Percentiles rank a stretch among this genome's conserved stretches.
Conservation (phyloP, 1,140 invertebrate genomes). For the Luehdorfia chinensis region DNA sequence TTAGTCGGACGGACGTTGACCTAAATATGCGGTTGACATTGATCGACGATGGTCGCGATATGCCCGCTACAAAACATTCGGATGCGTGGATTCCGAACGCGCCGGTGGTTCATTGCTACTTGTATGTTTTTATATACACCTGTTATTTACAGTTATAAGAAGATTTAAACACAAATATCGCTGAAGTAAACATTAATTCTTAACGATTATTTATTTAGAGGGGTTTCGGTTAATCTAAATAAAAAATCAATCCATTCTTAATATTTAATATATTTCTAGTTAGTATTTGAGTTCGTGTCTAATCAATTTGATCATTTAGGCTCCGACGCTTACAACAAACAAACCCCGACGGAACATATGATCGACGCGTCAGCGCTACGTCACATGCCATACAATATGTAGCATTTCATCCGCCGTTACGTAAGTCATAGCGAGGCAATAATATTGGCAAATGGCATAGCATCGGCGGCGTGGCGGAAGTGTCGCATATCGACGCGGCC, state of each 20-base stretch:
- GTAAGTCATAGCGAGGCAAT: constrained; percentile 45
- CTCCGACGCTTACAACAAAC: too few species aligned
- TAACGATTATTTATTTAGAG: too few species aligned
- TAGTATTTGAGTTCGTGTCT: neutral
- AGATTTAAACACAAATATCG: too few species aligned
- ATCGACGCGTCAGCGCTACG: constrained; percentile 31
- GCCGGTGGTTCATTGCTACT: constrained; percentile 54
- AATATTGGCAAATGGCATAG: constrained; percentile 56
- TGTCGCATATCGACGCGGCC: constrained; percentile 68
- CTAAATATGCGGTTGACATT: constrained; percentile 75
- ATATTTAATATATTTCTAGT: too few species aligned
- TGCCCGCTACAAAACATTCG: constrained; percentile 55
- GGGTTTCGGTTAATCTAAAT: too few species aligned
- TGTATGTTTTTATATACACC: constrained; percentile 47
- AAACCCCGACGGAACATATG: neutral
- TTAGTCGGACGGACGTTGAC: constrained; percentile 67
- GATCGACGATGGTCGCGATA: constrained; percentile 70
- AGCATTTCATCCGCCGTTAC: constrained; percentile 44
- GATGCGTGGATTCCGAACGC: constrained; percentile 41
- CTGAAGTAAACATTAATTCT: too few species aligned
- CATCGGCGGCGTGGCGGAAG: constrained; percentile 59
- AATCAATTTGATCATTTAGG: neutral
- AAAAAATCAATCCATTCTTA: too few species aligned
- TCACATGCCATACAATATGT: constrained; percentile 45
- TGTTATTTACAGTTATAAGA: neutral